Evolutionary conservation across 2,888 invertebrate genomes (phyloP), one percentile per base, ranked within the genome.

Genomic region (Chrysodeixis includens): DNA sequence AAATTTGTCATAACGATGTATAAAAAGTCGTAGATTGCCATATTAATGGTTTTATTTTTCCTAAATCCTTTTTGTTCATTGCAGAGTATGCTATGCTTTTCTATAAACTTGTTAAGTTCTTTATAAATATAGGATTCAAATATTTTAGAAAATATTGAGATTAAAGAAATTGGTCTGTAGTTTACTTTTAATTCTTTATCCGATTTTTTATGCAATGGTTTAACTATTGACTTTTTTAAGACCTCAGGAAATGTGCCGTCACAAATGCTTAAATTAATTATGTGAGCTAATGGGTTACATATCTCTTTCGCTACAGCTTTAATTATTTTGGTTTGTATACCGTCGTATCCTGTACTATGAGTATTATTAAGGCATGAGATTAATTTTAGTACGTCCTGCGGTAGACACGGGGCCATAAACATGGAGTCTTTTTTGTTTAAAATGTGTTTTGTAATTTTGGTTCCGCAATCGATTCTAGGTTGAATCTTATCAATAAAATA

Each of bases 351-450:
- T 5, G 30, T 49, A 30, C 57, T 58, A 10, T 51, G 32, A 7
- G 32, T 58, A 32, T 51, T 57, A 46, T 49, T 57, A 4, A 57
- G 18, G 8, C 16, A 3, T 46, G 12, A 32, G 12, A 58, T 51
- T 6, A 58, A 32, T 7, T 58, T 35, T 14, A 58, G 9, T 16
- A 58, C 32, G 32, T 58, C 58, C 5, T 0, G 16, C 9, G 58
- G 20, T 22, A n/a, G n/a, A 44, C 52, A 35, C n/a, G 59, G 59
- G 14, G 20, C 20, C 52, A 59, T 59, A 10, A 57, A 57, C 26
- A 57, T 57, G 4, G 57, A 46, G 22, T 57, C 46, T 30, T 57
- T 14, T n/a, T 22, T 56, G 14, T 20, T 22, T 8, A 44, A 18
- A 18, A 54, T 56, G 18, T 16, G 14, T 30, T 30, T 16, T 16